Conservation (phyloP, 2,113 vertebrate genomes). For the Odontesthes bonariensis region DNA sequence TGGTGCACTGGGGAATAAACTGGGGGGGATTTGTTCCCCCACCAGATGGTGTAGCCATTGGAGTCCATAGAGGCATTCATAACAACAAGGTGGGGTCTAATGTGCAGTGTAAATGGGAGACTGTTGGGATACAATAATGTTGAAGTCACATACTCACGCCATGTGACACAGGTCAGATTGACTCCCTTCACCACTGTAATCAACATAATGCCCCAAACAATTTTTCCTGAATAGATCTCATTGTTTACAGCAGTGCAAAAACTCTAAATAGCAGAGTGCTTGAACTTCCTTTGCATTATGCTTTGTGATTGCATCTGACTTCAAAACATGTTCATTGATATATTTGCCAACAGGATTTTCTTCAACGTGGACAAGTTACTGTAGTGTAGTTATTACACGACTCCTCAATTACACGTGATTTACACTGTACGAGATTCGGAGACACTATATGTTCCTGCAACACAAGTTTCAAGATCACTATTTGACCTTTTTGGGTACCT, state of each 20-base stretch:
- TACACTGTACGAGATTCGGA: slow-evolving; percentile 34
- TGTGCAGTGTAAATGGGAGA: slow-evolving; percentile 21
- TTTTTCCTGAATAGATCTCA: slow-evolving; percentile 52
- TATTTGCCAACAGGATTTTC: slow-evolving; percentile 41
- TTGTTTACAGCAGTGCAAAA: slow-evolving; percentile 58
- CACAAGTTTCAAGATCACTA: slow-evolving; percentile 31
- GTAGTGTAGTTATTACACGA: slow-evolving; percentile 18
- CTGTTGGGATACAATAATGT: slow-evolving; percentile 47
- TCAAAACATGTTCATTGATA: slow-evolving; percentile 39
- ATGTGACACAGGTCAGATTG: slow-evolving; percentile 50
- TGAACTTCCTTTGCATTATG: slow-evolving; percentile 65
- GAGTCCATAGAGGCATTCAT: slow-evolving; percentile 49
- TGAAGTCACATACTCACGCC: slow-evolving; percentile 30
- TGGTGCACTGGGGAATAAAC: slow-evolving; percentile 48
- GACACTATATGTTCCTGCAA: slow-evolving; percentile 37
- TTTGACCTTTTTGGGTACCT: slow-evolving; percentile 10
- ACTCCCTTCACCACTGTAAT: slow-evolving; percentile 55
- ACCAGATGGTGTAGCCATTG: slow-evolving; percentile 68
- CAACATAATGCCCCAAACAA: slow-evolving; percentile 52
- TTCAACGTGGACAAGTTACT: slow-evolving; percentile 2
- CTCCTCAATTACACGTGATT: slow-evolving; percentile 39
- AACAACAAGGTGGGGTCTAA: slow-evolving; percentile 64
- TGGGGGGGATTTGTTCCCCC: slow-evolving; percentile 29
- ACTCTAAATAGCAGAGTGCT: slow-evolving; percentile 56
- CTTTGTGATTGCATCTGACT: slow-evolving; percentile 47